These are phyloP conservation scores for Apis dorsata DNA, from an alignment of 1,140 invertebrate genomes.

Conservation along the genomic window DNA sequence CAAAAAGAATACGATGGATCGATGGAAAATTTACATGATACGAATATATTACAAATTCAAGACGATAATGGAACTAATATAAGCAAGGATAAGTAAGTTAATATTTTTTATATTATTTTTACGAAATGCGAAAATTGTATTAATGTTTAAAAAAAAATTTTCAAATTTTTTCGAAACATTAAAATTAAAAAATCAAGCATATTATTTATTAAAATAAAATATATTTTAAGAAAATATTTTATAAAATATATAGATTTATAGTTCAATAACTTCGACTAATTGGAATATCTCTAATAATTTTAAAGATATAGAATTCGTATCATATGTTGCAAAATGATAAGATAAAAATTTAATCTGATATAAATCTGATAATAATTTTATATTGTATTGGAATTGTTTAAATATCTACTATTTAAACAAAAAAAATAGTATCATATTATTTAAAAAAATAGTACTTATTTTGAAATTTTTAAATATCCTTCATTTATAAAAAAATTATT, in stretches of 20 bases:
- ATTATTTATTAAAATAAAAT: not conserved
- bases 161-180: not conserved
- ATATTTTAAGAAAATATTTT: not conserved
- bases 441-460: accelerated
- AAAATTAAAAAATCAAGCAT: not conserved
- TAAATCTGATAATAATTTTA: no score
- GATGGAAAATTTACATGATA: not conserved
- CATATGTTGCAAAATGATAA: no score
- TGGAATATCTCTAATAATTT: no score
- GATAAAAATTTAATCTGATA: no score
- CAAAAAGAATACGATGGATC: not conserved
- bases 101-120: not conserved
- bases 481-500: not conserved
- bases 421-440: not conserved
- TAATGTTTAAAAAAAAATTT: not conserved
- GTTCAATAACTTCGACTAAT: no score
- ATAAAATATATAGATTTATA: no score
- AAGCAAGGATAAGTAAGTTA: constrained; percentile 1
- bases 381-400: not conserved
- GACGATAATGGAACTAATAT: not conserved
- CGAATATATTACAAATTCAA: not conserved
- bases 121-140: not conserved
- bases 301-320: no score
- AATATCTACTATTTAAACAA: not conserved
- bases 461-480: not conserved